Evolutionary conservation across 2,113 vertebrate species (phyloP), one percentile per base, ranked within the genome.

Genomic region (Eidolon helvum): DNA sequence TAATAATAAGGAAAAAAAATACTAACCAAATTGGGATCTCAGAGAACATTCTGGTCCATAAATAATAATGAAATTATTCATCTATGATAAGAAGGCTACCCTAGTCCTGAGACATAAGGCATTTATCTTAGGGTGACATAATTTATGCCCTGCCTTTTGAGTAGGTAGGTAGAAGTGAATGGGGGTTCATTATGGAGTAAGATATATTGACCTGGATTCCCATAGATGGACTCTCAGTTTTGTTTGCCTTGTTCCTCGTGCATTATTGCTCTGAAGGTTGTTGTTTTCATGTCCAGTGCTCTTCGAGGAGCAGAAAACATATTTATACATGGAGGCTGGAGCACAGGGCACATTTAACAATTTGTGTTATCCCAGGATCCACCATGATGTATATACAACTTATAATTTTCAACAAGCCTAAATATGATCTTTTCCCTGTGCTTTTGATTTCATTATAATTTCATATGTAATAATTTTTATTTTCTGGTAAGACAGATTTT

Each of bases 391-490:
- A 28, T 0, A 68, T 10, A 93, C 0, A 30, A 26, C 7, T 65
- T 71, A n/a, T 72, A 38, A 55, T 69, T 79, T 80, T 91, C 7
- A 55, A 48, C 33, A 71, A 48, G 10, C 14, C 43, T 79, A 87
- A n/a, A 61, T 35, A 22, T 24, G n/a, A 26, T 8, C 7, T 65
- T 65, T 90, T 78, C 30, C 43, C 4, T 75, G 19, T 63, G 2
- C 18, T 71, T 93, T 66, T 80, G 38, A 45, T 94, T 84, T 94
- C 65, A 84, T 19, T 89, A 40, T 2, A 78, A 7, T 85, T 95
- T 68, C 38, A 68, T 14, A 55, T 30, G 10, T 3, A 84, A n/a
- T 78, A 53, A 63, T 22, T 63, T 94, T 93, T 79, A 69, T 69
- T 90, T 82, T 50, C 74, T 94, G 10, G 7, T 87, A 75, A 65